These are phyloP conservation scores for Seira musarum DNA, from an alignment of 2,888 invertebrate genomes.

Conservation along the genomic window DNA sequence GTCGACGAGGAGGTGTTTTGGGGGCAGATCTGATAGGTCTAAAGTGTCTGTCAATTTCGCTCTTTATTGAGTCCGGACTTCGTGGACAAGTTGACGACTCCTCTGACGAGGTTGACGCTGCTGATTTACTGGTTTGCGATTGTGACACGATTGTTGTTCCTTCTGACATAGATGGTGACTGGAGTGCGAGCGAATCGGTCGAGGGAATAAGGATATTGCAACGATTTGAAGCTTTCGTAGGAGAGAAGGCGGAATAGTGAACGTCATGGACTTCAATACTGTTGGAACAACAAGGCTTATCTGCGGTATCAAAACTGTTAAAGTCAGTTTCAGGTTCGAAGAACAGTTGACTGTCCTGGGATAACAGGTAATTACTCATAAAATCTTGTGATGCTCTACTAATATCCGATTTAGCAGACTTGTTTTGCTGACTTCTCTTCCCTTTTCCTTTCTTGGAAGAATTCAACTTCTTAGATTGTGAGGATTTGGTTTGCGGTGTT, in stretches of 20 bases:
- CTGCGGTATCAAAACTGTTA: not conserved
- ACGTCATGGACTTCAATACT: conserved; percentile 34
- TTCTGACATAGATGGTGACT: too few species aligned
- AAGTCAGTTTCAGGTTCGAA: too few species aligned
- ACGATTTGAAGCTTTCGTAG: conserved; percentile 19
- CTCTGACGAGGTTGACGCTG: not conserved
- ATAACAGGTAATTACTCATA: conserved; percentile 42
- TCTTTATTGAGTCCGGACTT: conserved; percentile 64
- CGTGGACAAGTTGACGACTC: conserved; percentile 19
- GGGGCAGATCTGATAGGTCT: conserved; percentile 66
- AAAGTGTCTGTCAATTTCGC: conserved; percentile 66
- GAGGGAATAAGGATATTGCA: conserved; percentile 15
- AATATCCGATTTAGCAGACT: not conserved
- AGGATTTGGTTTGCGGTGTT: conserved; percentile 5
- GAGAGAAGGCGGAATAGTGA: conserved; percentile 42
- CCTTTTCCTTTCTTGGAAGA: not conserved
- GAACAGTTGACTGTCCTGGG: conserved; percentile 26
- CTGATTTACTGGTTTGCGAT: conserved; percentile 1
- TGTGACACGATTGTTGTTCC: too few species aligned
- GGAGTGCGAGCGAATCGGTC: conserved; percentile 30
- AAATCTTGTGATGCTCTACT: conserved; percentile 42
- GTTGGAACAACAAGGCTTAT: conserved; percentile 25
- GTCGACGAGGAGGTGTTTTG: conserved; percentile 66
- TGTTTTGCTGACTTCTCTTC: not conserved
- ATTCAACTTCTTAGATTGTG: not conserved